Percentiles rank a stretch among this genome's conserved stretches.
phyloP scores from a whole-genome alignment of 2,888 invertebrate genomes.

The Parapristionchus giblindavisi region DNA sequence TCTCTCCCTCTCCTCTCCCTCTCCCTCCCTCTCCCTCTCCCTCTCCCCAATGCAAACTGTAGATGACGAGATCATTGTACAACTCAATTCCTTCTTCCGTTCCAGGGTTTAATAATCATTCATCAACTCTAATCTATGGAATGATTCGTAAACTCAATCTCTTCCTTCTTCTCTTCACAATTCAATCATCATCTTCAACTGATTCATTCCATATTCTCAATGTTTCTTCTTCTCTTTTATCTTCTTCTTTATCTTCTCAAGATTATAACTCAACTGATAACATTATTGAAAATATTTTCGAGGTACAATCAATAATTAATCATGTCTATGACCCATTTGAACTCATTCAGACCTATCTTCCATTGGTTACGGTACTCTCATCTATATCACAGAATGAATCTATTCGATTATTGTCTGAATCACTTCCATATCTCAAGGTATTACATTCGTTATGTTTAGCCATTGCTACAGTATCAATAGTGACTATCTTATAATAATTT shows the following conservation, averaged over 20 bases:
- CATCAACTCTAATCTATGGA: too few species aligned
- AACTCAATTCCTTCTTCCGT: too few species aligned
- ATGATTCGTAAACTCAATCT: too few species aligned
- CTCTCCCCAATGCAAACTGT: constrained; percentile 17
- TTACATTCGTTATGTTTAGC: too few species aligned
- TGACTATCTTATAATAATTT: not conserved
- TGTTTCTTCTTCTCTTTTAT: not conserved
- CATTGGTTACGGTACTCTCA: constrained; percentile 46
- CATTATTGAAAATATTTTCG: constrained; percentile 24
- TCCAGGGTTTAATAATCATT: too few species aligned
- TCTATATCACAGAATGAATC: constrained; percentile 46
- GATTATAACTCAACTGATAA: not conserved
- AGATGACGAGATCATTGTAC: too few species aligned
- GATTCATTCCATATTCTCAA: not conserved
- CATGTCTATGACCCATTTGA: too few species aligned
- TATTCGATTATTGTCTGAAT: not conserved
- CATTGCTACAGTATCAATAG: too few species aligned
- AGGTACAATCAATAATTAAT: too few species aligned
- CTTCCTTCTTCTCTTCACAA: constrained; percentile 23
- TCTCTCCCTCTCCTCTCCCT: not conserved
- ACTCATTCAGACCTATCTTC: constrained; percentile 51
- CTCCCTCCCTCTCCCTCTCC: constrained; percentile 10
- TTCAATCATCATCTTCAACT: not conserved
- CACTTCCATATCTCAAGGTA: constrained; percentile 21
- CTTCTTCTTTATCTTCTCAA: not conserved